These are phyloP conservation scores for Lasioglossum leucozonium DNA, from an alignment of 2,888 invertebrate genomes.

Conservation along the genomic window DNA sequence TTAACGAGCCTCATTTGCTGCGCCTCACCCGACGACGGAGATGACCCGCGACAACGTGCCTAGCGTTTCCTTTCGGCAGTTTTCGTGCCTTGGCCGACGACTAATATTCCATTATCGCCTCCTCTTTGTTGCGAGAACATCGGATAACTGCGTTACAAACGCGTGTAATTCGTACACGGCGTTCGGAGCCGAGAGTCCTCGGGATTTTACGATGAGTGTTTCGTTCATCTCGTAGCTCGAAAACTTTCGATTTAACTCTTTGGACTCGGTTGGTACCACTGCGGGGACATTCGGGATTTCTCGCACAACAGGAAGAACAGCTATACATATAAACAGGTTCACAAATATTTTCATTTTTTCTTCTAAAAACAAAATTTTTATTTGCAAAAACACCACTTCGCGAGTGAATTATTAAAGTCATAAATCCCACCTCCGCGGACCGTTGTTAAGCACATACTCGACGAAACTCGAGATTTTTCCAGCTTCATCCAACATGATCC, in stretches of 20 bases:
- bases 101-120: conserved; percentile 9
- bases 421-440: neutral
- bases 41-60: neutral
- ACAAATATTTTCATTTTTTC: neutral
- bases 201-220: neutral
- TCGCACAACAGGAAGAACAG: neutral
- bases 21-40: neutral
- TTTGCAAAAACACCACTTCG: neutral
- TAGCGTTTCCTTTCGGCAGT: conserved; percentile 35
- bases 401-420: neutral
- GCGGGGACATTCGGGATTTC: neutral
- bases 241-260: neutral
- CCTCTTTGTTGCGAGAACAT: neutral
- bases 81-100: conserved; percentile 37
- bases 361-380: neutral
- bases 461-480: neutral
- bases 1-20: conserved; percentile 47
- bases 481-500: neutral
- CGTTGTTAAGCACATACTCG: neutral
- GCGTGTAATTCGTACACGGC: neutral
- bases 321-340: neutral
- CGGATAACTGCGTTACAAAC: neutral
- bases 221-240: neutral
- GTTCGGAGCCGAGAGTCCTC: neutral
- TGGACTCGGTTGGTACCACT: fast-evolving